A percentile compares a stretch with the other conserved stretches of the same genome.
These are phyloP conservation scores for Heterotis niloticus DNA, from an alignment of 2,113 vertebrate species.

Conservation along the genomic window DNA sequence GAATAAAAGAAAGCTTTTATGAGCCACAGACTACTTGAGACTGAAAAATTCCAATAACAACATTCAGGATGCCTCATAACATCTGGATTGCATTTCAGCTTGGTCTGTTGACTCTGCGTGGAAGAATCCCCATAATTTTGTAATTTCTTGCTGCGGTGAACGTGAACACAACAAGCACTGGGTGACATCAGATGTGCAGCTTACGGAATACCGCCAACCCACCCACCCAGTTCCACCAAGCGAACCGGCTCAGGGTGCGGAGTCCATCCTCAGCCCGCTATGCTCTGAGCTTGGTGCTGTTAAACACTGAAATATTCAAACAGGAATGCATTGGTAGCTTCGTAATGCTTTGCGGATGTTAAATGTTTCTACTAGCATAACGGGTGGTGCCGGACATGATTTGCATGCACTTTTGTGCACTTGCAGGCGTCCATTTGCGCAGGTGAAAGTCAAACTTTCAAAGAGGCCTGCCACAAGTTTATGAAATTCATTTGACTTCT, in stretches of 20 bases:
- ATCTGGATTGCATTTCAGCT: slow-evolving; percentile 17
- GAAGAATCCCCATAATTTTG: slow-evolving; percentile 13
- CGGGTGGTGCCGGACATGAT: neutral
- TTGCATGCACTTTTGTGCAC: neutral
- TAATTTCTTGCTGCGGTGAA: slow-evolving; percentile 14
- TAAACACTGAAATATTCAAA: neutral
- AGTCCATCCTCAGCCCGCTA: neutral
- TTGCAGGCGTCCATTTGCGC: neutral
- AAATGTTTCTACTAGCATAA: neutral
- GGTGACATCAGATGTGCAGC: slow-evolving; percentile 18
- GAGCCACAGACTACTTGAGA: slow-evolving; percentile 9
- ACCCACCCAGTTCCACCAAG: slow-evolving; percentile 15
- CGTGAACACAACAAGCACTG: slow-evolving; percentile 14
- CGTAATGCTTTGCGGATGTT: neutral
- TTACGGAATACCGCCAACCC: slow-evolving; percentile 6
- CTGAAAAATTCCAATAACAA: slow-evolving; percentile 7
- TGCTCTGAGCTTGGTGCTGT: neutral
- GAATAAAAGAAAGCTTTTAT: neutral
- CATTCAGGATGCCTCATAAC: slow-evolving; percentile 10
- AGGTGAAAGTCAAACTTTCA: slow-evolving; percentile 7
- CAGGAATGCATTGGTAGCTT: neutral
- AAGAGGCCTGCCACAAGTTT: neutral
- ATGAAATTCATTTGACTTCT: slow-evolving; percentile 16
- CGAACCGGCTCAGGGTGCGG: neutral
- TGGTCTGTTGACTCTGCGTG: slow-evolving; percentile 10